Evolutionary conservation across 2,888 invertebrate species (phyloP), one percentile per base, ranked within the genome.

Genomic region (Zonitis immaculata): DNA sequence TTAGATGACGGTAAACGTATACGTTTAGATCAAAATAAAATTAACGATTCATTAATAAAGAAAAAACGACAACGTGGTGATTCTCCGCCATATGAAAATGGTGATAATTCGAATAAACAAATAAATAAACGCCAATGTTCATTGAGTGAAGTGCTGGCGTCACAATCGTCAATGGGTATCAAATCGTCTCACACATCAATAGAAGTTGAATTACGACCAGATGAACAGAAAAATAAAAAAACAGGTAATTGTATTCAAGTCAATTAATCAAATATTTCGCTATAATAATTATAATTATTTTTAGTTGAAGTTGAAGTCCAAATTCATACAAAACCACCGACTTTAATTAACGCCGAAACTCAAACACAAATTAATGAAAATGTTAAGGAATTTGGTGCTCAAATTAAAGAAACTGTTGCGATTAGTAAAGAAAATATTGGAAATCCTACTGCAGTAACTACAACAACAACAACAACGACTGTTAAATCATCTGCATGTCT

Each of bases 311-410:
- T 14, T 32, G 25, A 20, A 44, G 9, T 51, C 51, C 59, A 27
- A 57, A 60, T 58, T 11, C 59, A 62, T 49, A 16, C 65, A 50
- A 57, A 63, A 0, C 70, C 68, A 57, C 11, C n/a, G 1, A 20
- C 1, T 39, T 56, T 66, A 18, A 59, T 67, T 18, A 68, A 64
- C 46, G 71, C 62, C 2, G 72, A 70, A 60, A 73, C 73, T 3
- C 73, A 73, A 64, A 73, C 73, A 6, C 18, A n/a, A n/a, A 39
- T 20, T 1, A n/a, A 1, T 9, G 39, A 20, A n/a, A 39, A n/a
- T 20, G 1, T 39, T 5, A 39, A 39, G 20, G 39, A 39, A 9
- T 11, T 39, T 20, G 39, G 20, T 20, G 18, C 57, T 30, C 49
- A 57, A 42, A 44, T 47, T 28, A 54, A 54, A 58, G 51, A 32